A percentile compares a stretch with the other conserved stretches of the same genome.
Evolutionary conservation across 1,140 invertebrate species (phyloP).

Genomic region (Gonioctena quinquepunctata): DNA sequence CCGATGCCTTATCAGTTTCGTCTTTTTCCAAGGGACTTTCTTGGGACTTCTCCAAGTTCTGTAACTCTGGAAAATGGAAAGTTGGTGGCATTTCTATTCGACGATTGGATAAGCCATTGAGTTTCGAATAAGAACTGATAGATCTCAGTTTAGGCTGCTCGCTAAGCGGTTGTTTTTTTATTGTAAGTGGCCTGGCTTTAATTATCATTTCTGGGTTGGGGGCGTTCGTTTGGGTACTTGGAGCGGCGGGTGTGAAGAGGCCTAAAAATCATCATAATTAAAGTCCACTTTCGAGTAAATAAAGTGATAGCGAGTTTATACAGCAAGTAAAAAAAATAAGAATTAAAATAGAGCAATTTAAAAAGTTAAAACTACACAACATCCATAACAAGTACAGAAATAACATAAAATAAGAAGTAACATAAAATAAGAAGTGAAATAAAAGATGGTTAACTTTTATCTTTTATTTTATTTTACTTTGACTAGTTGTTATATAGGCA

Average conservation of each 20-base stretch:
- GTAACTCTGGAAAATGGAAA: conserved; percentile 78
- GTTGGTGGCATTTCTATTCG: conserved; percentile 81
- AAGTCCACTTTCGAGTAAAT: too few species aligned
- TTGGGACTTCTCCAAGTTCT: conserved; percentile 23
- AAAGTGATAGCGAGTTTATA: too few species aligned
- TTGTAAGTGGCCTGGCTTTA: conserved; percentile 76
- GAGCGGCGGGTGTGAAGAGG: conserved; percentile 3
- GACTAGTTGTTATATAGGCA: too few species aligned
- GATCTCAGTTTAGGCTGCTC: conserved; percentile 76
- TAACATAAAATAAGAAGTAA: too few species aligned
- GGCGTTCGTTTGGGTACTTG: conserved; percentile 43
- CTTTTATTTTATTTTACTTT: too few species aligned
- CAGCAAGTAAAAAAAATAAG: too few species aligned
- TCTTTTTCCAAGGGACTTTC: conserved; percentile 48
- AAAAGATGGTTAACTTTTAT: too few species aligned
- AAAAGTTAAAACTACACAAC: too few species aligned
- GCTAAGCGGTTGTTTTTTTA: conserved; percentile 75
- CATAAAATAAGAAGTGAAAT: too few species aligned
- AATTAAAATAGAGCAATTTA: too few species aligned
- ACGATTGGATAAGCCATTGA: conserved; percentile 67
- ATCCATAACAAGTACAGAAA: too few species aligned
- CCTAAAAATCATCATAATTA: conserved; percentile 3
- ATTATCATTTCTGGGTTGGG: conserved; percentile 66
- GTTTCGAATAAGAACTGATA: conserved; percentile 57
- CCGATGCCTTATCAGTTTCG: conserved; percentile 58